Conservation (phyloP, 2,113 vertebrate species). For the Propithecus coquereli region DNA sequence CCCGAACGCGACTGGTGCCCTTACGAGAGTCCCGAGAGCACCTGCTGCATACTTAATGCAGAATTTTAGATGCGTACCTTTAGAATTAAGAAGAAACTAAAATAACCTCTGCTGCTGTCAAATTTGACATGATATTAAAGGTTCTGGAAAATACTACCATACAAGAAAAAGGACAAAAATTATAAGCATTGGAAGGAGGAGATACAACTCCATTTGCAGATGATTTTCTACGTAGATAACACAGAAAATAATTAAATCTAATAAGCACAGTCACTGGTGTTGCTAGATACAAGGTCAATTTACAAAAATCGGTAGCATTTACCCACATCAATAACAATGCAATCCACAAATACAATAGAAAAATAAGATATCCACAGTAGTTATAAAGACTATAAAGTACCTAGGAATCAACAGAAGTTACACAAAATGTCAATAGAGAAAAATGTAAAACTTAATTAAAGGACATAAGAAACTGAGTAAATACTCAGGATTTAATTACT, state of each 20-base stretch:
- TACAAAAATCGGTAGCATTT: not conserved
- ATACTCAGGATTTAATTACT: not conserved
- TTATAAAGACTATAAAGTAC: not conserved
- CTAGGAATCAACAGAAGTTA: not conserved
- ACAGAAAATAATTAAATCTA: not conserved
- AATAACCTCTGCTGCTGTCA: not conserved
- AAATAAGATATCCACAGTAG: not conserved
- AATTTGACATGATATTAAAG: not conserved
- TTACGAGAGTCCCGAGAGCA: not conserved
- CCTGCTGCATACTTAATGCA: not conserved
- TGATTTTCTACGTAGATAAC: not conserved
- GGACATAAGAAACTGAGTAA: not conserved
- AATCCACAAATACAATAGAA: not conserved
- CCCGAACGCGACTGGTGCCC: not conserved
- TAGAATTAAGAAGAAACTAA: slow-evolving; percentile 23
- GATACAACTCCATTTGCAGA: not conserved
- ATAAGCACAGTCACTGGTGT: not conserved
- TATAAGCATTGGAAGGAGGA: not conserved
- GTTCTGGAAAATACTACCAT: not conserved
- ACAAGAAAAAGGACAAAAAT: not conserved
- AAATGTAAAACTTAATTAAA: not conserved
- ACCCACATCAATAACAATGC: not conserved
- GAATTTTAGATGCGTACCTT: not conserved
- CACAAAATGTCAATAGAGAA: not conserved
- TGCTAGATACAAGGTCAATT: not conserved